These are phyloP conservation scores for Hecatera dysodea DNA, from an alignment of 2,888 invertebrate genomes.

Conservation along the genomic window DNA sequence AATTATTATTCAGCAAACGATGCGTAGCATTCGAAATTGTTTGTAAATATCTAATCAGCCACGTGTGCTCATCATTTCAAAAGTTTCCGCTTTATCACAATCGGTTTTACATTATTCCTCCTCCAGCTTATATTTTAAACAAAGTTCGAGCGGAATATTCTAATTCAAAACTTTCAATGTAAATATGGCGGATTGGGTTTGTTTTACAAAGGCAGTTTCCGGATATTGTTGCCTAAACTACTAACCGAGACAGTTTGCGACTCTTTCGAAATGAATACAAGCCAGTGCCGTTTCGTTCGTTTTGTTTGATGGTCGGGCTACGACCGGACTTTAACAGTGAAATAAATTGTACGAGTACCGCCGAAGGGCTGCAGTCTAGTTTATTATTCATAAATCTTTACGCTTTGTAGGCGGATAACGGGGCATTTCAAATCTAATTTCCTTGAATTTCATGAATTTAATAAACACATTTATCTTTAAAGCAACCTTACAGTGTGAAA, in stretches of 20 bases:
- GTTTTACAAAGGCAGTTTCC: conserved; percentile 70
- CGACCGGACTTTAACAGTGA: conserved; percentile 58
- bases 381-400: conserved; percentile 71
- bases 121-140: conserved; percentile 77
- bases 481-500: conserved; percentile 28
- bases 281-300: conserved; percentile 62
- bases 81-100: conserved; percentile 77
- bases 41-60: conserved; percentile 71
- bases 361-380: conserved; percentile 65
- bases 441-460: conserved; percentile 60
- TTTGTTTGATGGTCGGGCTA: conserved; percentile 65
- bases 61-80: conserved; percentile 72
- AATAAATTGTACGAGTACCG: conserved; percentile 62
- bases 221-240: conserved; percentile 57
- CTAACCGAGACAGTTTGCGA: conserved; percentile 55
- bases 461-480: conserved; percentile 39
- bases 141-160: conserved; percentile 74
- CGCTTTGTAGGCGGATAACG: conserved; percentile 64
- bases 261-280: conserved; percentile 60
- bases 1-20: conserved; percentile 61
- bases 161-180: conserved; percentile 78
- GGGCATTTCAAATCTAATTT: conserved; percentile 61
- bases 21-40: conserved; percentile 63
- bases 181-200: conserved; percentile 74
- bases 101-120: conserved; percentile 78